Percentiles rank a stretch among this genome's conserved stretches.
These are phyloP conservation scores for Venustoraphidia nigricollis DNA, from an alignment of 2,888 invertebrate genomes.

Conservation along the genomic window DNA sequence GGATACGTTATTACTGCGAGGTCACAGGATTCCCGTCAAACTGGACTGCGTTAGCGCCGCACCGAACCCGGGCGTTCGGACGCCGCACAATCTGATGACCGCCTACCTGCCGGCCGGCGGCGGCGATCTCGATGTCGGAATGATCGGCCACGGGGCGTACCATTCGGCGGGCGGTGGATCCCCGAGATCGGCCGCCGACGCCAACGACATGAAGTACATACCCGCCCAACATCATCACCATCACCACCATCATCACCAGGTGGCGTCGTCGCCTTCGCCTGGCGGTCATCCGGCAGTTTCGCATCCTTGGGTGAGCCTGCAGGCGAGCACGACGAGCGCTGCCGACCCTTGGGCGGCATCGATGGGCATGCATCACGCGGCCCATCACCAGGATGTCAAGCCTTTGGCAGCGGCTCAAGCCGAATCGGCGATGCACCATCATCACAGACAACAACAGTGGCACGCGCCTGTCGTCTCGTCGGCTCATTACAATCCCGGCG, in stretches of 20 bases:
- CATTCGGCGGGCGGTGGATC: constrained; percentile 66
- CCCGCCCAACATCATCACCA: constrained; percentile 75
- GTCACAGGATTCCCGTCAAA: background rate
- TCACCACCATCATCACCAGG: constrained; percentile 53
- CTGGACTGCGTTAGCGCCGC: constrained; percentile 6
- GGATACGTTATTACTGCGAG: background rate
- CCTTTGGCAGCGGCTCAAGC: constrained; percentile 49
- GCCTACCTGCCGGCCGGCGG: constrained; percentile 78
- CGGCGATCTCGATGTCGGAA: constrained; percentile 63
- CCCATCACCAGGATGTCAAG: constrained; percentile 65
- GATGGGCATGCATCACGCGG: constrained; percentile 60
- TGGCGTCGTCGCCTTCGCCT: constrained; percentile 52
- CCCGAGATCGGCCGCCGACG: constrained; percentile 72
- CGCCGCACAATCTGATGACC: constrained; percentile 67
- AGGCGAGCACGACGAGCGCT: constrained; percentile 45
- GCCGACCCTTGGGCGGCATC: constrained; percentile 66
- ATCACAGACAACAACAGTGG: constrained; percentile 45
- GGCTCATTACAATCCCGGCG: constrained; percentile 67
- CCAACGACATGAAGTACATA: constrained; percentile 91
- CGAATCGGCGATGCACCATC: constrained; percentile 33
- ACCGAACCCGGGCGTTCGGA: constrained; percentile 30
- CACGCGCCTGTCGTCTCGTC: constrained; percentile 76
- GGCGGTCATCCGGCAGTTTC: constrained; percentile 39
- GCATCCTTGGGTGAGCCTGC: constrained; percentile 71
- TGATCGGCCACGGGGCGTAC: constrained; percentile 57